Evolutionary conservation across 2,888 invertebrate species (phyloP).

Genomic region (Leptodirus hochenwartii): DNA sequence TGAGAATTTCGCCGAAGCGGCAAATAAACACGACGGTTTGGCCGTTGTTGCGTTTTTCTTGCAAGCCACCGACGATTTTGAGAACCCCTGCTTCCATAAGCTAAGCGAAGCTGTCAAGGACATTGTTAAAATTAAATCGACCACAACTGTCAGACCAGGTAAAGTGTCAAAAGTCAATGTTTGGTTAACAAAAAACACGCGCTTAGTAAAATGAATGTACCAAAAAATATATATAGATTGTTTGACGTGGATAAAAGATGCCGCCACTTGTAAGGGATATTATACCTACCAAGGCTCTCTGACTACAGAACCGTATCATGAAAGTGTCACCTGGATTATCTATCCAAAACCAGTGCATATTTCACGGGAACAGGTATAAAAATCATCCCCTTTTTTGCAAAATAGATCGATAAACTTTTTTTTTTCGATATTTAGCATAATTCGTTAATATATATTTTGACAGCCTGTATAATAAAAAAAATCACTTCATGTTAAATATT

Average conservation of each 20-base stretch:
- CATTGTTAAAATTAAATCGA: slow-evolving; percentile 23
- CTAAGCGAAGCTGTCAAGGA: slow-evolving; percentile 23
- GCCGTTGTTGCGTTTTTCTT: slow-evolving; percentile 53
- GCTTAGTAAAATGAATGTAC: not conserved
- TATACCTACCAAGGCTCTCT: slow-evolving; percentile 55
- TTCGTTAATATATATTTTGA: slow-evolving; percentile 5
- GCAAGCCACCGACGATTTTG: slow-evolving; percentile 25
- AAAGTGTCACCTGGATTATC: slow-evolving; percentile 58
- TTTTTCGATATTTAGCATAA: slow-evolving; percentile 4
- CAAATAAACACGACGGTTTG: slow-evolving; percentile 47
- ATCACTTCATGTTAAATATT: too few relatives aligned
- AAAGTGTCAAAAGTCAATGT: slow-evolving; percentile 6
- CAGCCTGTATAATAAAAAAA: too few relatives aligned
- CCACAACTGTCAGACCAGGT: slow-evolving; percentile 22
- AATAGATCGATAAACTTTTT: too few relatives aligned
- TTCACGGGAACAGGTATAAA: slow-evolving; percentile 47
- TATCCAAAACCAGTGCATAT: slow-evolving; percentile 50
- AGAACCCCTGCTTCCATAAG: slow-evolving; percentile 25
- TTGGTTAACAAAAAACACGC: not conserved
- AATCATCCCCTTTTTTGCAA: slow-evolving; percentile 8
- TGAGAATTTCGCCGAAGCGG: slow-evolving; percentile 40
- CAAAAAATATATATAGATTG: slow-evolving; percentile 31
- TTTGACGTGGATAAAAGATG: slow-evolving; percentile 47
- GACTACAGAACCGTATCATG: slow-evolving; percentile 53
- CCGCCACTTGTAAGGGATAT: slow-evolving; percentile 47